These are phyloP conservation scores for Artibeus jamaicensis DNA, from an alignment of 2,797 vertebrate genomes.

Conservation along the genomic window DNA sequence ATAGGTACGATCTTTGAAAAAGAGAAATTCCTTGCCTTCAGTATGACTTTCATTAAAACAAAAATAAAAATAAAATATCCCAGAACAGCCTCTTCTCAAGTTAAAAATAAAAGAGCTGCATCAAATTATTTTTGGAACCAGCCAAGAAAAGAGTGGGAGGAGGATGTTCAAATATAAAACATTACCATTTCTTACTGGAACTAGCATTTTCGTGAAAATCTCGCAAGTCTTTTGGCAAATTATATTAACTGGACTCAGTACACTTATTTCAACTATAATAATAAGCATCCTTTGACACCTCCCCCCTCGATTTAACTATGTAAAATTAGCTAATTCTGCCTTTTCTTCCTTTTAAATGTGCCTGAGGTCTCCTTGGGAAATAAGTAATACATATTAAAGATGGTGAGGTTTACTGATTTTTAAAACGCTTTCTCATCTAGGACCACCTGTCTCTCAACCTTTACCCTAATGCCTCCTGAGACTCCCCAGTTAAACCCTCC, in stretches of 20 bases:
- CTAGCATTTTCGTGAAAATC: neutral
- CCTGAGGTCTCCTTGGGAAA: neutral
- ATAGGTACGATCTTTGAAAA: slow-evolving; percentile 27
- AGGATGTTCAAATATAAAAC: neutral
- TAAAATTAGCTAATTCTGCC: neutral
- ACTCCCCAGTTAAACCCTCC: neutral
- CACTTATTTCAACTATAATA: neutral
- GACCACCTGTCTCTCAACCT: neutral
- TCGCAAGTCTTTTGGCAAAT: neutral
- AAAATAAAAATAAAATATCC: slow-evolving; percentile 19
- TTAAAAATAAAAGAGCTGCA: neutral
- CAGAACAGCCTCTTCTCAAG: neutral
- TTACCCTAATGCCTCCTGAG: neutral
- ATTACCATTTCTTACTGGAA: neutral
- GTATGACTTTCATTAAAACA: slow-evolving; percentile 46
- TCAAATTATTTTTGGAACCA: slow-evolving; percentile 39
- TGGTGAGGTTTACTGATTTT: neutral
- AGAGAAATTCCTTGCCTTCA: slow-evolving; percentile 16
- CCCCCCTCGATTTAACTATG: neutral
- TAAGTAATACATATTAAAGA: neutral
- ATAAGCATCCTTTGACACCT: neutral
- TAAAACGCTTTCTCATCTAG: neutral
- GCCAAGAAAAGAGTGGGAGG: neutral
- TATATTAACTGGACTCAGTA: neutral
- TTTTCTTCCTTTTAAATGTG: neutral